A percentile compares a stretch with the other conserved stretches of the same genome.
Conservation (phyloP, 2,113 vertebrate genomes). For the Artemisiospiza belli region DNA sequence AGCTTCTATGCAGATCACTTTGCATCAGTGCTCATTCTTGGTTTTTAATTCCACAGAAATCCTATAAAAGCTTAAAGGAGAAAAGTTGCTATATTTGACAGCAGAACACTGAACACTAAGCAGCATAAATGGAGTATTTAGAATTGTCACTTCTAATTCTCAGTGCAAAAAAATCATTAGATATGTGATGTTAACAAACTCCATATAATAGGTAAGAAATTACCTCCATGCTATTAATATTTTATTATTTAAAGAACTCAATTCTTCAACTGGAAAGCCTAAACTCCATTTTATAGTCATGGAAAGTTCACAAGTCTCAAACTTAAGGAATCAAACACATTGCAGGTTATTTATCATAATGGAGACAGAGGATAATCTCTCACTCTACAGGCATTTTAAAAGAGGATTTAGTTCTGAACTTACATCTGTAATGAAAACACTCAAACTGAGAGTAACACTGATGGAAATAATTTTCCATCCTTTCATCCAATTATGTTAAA, state of each 20-base stretch:
- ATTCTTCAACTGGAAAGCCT: background rate
- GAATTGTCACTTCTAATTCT: background rate
- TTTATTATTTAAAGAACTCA: background rate
- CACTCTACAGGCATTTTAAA: background rate
- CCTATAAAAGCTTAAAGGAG: background rate
- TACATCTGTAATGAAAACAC: background rate
- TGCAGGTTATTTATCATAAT: background rate
- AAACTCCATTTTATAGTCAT: background rate
- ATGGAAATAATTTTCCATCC: background rate
- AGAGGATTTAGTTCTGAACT: background rate
- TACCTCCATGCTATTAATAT: background rate
- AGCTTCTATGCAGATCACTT: background rate
- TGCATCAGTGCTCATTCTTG: background rate
- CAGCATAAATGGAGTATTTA: background rate
- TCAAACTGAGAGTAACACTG: background rate
- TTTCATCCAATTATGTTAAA: background rate
- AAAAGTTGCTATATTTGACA: background rate
- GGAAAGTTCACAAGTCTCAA: background rate
- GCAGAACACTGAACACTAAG: background rate
- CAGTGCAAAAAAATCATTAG: background rate
- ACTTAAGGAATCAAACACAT: background rate
- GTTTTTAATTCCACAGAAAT: background rate
- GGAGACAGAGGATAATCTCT: background rate
- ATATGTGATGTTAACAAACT: background rate
- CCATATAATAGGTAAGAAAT: background rate